Conservation (phyloP, 2,113 vertebrate genomes). For the Oncorhynchus tshawytscha region DNA sequence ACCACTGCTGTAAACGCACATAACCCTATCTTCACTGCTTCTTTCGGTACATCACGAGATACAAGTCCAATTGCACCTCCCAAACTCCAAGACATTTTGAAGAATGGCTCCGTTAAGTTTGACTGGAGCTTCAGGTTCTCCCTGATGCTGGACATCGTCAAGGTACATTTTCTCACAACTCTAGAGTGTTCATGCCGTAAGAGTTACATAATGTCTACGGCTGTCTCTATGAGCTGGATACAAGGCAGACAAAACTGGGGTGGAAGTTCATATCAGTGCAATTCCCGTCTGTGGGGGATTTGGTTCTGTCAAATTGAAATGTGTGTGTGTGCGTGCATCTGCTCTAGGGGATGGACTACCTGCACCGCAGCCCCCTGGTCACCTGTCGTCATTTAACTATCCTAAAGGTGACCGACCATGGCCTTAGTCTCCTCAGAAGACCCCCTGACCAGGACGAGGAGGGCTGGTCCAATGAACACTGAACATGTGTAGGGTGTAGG, state of each 20-base stretch:
- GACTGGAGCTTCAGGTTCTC: constrained; percentile 55
- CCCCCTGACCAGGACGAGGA: background rate
- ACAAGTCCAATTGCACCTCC: background rate
- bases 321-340: constrained; percentile 6
- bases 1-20: background rate
- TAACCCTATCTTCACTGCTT: background rate
- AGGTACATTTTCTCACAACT: constrained; percentile 26
- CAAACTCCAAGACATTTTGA: constrained; percentile 45
- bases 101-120: constrained; percentile 48
- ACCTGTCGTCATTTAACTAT: constrained; percentile 54
- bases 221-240: too few relatives aligned
- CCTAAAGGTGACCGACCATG: constrained; percentile 54
- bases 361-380: constrained; percentile 46
- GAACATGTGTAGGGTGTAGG: constrained; percentile 12
- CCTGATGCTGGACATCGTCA: constrained; percentile 50
- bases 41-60: too few relatives aligned
- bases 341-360: constrained; percentile 53
- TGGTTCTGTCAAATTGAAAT: background rate
- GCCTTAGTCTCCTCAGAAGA: constrained; percentile 23
- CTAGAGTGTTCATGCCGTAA: background rate
- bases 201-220: background rate
- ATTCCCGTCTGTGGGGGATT: background rate
- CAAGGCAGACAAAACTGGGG: too few relatives aligned
- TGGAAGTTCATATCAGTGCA: background rate
- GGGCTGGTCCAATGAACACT: background rate